Evolutionary conservation across 2,888 invertebrate genomes (phyloP).

Genomic region (Troides helena): DNA sequence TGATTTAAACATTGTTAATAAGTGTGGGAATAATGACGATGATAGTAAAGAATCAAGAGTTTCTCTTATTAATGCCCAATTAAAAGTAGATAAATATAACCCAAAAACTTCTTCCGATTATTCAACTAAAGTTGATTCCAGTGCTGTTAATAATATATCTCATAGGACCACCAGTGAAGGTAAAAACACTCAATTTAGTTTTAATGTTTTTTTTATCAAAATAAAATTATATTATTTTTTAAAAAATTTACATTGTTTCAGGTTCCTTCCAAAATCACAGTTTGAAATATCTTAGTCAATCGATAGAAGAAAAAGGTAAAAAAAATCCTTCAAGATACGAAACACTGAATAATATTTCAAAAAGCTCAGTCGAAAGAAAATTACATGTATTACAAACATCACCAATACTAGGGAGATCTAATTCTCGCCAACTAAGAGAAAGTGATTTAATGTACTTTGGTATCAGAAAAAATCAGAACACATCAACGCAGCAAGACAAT

Average conservation of each 20-base stretch:
- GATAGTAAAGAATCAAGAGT: slow-evolving; percentile 52
- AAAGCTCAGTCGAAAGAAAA: slow-evolving; percentile 43
- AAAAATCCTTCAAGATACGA: slow-evolving; percentile 10
- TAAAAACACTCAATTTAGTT: slow-evolving; percentile 36
- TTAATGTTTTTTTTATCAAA: background rate
- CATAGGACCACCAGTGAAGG: slow-evolving; percentile 59
- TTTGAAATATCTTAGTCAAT: slow-evolving; percentile 17
- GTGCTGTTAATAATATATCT: slow-evolving; percentile 40
- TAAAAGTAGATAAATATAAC: slow-evolving; percentile 51
- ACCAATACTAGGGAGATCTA: slow-evolving; percentile 49
- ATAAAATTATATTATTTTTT: background rate
- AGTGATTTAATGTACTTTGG: slow-evolving; percentile 83
- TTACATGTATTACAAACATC: slow-evolving; percentile 48
- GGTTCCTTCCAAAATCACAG: slow-evolving; percentile 25
- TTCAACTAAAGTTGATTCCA: slow-evolving; percentile 41
- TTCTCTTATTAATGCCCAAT: slow-evolving; percentile 64
- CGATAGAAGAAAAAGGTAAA: slow-evolving; percentile 3
- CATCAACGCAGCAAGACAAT: slow-evolving; percentile 24
- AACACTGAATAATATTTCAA: slow-evolving; percentile 7
- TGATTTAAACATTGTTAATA: slow-evolving; percentile 34
- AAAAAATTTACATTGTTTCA: slow-evolving; percentile 14
- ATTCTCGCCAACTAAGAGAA: slow-evolving; percentile 76
- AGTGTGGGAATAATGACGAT: slow-evolving; percentile 39
- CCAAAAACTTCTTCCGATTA: slow-evolving; percentile 45
- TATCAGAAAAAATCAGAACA: slow-evolving; percentile 44